Evolutionary conservation across 2,113 vertebrate genomes (phyloP).

Genomic region (Grammomys dolichurus): DNA sequence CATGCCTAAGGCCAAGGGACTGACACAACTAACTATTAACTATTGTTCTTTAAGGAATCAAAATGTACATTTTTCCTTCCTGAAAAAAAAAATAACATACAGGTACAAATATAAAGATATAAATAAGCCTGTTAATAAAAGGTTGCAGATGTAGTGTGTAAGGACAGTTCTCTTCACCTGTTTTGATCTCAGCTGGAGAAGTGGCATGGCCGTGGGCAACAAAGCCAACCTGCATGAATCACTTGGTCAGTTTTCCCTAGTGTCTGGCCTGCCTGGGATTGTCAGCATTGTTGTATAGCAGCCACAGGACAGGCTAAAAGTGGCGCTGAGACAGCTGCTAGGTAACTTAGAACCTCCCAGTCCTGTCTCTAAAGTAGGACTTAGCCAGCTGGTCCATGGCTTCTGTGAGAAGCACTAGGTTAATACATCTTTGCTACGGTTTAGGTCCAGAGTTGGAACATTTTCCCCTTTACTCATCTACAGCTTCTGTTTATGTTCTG

Average conservation of each 20-base stretch:
- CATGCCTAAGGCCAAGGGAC: not conserved
- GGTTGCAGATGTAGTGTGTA: not conserved
- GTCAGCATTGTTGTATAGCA: not conserved
- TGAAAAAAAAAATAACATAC: not conserved
- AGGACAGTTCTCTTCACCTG: not conserved
- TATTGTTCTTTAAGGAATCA: not conserved
- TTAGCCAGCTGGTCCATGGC: not conserved
- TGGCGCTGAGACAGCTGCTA: not conserved
- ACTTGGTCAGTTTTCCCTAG: not conserved
- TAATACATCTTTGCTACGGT: not conserved
- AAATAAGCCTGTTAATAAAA: not conserved
- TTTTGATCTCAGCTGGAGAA: conserved; percentile 7
- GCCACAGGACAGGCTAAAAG: conserved; percentile 8
- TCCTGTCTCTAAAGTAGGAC: not conserved
- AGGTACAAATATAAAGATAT: not conserved
- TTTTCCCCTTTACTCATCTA: not conserved
- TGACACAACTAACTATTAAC: not conserved
- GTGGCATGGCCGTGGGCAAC: not conserved
- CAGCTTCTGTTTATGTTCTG: conserved; percentile 21
- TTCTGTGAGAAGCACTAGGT: not conserved
- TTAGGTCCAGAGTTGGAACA: not conserved
- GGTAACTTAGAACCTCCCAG: not conserved
- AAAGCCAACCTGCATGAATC: not conserved
- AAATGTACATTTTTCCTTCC: not conserved
- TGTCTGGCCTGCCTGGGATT: not conserved